Base-by-base conservation (phyloP, 2,888 invertebrate species). In the Julus scandinavius region DNA sequence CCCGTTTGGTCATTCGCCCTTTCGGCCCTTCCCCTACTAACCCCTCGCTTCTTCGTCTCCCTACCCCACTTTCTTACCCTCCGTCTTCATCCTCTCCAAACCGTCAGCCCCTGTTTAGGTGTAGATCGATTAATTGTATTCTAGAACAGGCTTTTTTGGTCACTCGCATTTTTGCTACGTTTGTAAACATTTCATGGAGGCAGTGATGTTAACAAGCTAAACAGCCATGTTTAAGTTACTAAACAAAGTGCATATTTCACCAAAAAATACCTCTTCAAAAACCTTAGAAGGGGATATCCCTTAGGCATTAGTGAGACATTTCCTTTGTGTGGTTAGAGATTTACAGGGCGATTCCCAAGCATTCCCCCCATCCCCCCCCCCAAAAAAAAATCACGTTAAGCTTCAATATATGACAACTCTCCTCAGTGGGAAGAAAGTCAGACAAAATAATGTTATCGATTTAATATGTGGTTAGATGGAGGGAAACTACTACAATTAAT, bases 51-150 rank as follows among this genome's bases (percentile, higher is more conserved):
- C 72, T 6, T 29, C 11, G 4, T 72, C 7, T 20, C 6, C 72
- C 72, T 7, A 7, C 29, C 72, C 9, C 63, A 15, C 4, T 58
- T 58, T 58, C 58, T 58, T 58, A 63, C 63, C 63, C 63, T 63
- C 63, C n/a, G n/a, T 17, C 7, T n/a, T 63, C n/a, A 63, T 5
- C 63, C 63, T 63, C 63, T 63, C 17, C 63, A n/a, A n/a, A 17
- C 72, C 72, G 29, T 29, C 72, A 72, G 29, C 72, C 72, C 72
- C 72, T 63, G 17, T 63, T 72, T 72, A 72, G 72, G 72, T 72
- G 72, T 20, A 72, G 72, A 72, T 72, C 72, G 72, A 72, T 72
- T 72, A 72, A 72, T 72, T 72, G 72, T 29, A 29, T 72, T 72
- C 72, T 72, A 20, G 72, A 72, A 72, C 72, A 29, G 72, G 72